These are phyloP conservation scores for Neotoxoptera formosana DNA, from an alignment of 1,140 invertebrate genomes.

Conservation along the genomic window DNA sequence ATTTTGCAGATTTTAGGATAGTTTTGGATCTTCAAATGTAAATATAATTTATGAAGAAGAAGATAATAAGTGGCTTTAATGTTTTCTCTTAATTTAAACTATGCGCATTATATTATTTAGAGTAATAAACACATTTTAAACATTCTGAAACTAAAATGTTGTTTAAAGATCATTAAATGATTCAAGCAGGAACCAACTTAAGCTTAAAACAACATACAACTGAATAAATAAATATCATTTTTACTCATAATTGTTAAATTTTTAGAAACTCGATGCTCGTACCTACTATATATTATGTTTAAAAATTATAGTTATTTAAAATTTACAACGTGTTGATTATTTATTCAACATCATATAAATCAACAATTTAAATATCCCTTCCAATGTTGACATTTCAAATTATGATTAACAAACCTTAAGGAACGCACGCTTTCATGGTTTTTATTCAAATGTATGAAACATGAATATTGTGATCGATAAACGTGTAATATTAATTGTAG, in stretches of 20 bases:
- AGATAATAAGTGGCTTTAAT: background rate
- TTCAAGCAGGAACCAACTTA: background rate
- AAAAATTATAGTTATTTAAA: background rate
- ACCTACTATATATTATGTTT: background rate
- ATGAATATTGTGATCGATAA: background rate
- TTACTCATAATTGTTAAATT: background rate
- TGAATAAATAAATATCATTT: background rate
- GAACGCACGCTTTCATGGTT: background rate
- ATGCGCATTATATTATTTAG: background rate
- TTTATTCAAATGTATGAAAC: no score
- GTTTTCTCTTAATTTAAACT: background rate
- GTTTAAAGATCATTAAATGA: constrained; percentile 1
- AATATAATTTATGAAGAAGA: background rate
- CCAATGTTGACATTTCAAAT: background rate
- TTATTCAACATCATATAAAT: background rate
- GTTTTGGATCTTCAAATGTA: background rate
- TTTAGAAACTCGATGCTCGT: background rate
- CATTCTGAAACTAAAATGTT: background rate
- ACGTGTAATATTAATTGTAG: background rate
- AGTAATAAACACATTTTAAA: background rate
- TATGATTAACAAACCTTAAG: background rate
- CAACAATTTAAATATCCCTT: background rate
- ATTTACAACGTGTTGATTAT: background rate
- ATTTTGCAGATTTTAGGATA: background rate
- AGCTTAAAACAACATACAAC: background rate